These are phyloP conservation scores for Rhombomys opimus DNA, from an alignment of 2,113 vertebrate species.

Conservation along the genomic window DNA sequence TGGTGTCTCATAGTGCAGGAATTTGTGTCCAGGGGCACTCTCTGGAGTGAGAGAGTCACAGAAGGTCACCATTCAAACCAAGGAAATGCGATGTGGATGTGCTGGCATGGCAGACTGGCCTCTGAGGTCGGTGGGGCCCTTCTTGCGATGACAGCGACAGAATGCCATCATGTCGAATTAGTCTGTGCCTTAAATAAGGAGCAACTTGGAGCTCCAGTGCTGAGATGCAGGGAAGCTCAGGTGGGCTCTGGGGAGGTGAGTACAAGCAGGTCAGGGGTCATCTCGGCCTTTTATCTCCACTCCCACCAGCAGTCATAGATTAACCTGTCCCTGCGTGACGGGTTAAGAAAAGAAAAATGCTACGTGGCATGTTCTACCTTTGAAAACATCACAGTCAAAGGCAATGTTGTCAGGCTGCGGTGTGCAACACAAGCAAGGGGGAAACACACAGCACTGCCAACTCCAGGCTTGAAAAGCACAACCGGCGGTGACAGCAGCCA, in stretches of 20 bases:
- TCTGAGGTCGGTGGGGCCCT: neutral
- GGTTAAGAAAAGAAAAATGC: neutral
- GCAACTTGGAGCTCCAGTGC: neutral
- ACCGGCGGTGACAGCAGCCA: neutral
- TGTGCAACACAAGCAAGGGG: neutral
- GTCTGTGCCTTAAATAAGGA: neutral
- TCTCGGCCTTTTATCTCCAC: neutral
- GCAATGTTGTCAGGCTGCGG: neutral
- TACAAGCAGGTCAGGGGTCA: neutral
- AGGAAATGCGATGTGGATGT: accelerated
- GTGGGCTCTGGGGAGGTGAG: neutral
- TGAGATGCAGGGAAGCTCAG: accelerated
- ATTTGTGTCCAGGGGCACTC: accelerated
- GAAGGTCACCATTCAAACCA: accelerated
- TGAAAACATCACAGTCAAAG: conserved; percentile 63
- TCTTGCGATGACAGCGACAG: accelerated
- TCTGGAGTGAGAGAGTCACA: accelerated
- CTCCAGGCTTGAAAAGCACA: neutral
- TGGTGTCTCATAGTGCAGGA: neutral
- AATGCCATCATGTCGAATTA: accelerated
- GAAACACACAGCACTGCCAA: neutral
- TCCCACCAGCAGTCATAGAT: neutral
- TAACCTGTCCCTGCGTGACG: neutral
- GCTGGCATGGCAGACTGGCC: accelerated
- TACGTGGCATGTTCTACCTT: neutral